Base-by-base conservation (phyloP, 2,113 vertebrate genomes). In the Peromyscus polionotus region DNA sequence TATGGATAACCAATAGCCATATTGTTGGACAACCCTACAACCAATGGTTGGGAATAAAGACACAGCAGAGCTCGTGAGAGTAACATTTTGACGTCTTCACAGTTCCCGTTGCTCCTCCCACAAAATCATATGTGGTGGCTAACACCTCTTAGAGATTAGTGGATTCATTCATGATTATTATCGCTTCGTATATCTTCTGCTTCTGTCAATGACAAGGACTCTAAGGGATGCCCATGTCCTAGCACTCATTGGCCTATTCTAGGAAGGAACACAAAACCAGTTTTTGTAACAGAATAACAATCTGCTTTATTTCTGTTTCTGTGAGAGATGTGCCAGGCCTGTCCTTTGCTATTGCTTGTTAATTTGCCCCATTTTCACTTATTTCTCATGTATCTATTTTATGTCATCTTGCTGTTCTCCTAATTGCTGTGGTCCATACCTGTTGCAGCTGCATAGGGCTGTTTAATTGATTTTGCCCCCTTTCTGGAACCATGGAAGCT, bases 181-280 rank as follows among this genome's bases (percentile, higher is more conserved):
- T 22, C 12, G 36, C 11, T 86, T 80, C 68, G 48, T 68, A 8
- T 5, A 72, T 73, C 48, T 42, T 8, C 80, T 92, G 26, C 42
- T 79, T n/a, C 67, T 80, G 4, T 22, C 4, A 83, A 17, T 73
- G 51, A 72, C 51, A 33, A 77, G 7, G 39, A 59, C 0, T 0
- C 4, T 22, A 3, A 3, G 22, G 22, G 2, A 2, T 77, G 0
- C 0, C 13, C 4, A 31, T 12, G 1, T 1, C 20, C 92, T 39
- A 39, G 9, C 9, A 22, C 1, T 88, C 31, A 67, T 89, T 73
- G 39, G 77, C 7, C 9, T 83, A 4, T 59, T 57, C 36, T 28
- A 85, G 2, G 26, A 51, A 59, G 16, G 6, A 94, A 93, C 45
- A n/a, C 12, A 70, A 84, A 91, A 51, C 14, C n/a, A 4, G 73